A percentile compares a stretch with the other conserved stretches of the same genome.
These are phyloP conservation scores for Abrostola tripartita DNA, from an alignment of 2,888 invertebrate species.

Conservation along the genomic window DNA sequence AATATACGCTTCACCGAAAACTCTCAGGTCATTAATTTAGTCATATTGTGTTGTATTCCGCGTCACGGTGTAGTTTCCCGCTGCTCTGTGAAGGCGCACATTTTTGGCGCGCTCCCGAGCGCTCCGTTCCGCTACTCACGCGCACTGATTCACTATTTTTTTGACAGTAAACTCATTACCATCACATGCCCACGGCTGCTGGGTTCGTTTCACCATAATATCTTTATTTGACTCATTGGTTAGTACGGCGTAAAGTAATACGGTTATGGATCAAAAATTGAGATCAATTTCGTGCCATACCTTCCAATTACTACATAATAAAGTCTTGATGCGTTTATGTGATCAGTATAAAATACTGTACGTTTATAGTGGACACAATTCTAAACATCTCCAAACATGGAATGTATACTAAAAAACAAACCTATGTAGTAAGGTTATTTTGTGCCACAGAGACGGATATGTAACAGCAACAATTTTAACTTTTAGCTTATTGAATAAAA, in stretches of 20 bases:
- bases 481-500: no score
- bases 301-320: no score
- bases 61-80: constrained; percentile 34
- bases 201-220: not conserved
- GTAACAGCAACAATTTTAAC: no score
- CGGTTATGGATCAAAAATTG: not conserved
- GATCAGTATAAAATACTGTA: no score
- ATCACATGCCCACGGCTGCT: not conserved
- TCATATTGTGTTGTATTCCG: constrained; percentile 29
- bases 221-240: not conserved
- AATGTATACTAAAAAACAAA: no score
- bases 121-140: constrained; percentile 32
- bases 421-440: no score
- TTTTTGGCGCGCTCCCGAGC: constrained; percentile 42
- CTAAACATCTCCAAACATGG: no score
- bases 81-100: constrained; percentile 29
- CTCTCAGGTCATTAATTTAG: constrained; percentile 6
- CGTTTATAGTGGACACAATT: no score
- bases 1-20: constrained; percentile 17
- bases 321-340: no score
- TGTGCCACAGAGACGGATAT: no score
- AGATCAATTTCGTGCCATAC: no score
- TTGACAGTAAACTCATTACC: constrained; percentile 23
- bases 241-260: not conserved
- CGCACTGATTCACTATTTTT: constrained; percentile 37